Evolutionary conservation across 2,888 invertebrate species (phyloP).

Genomic region (Ganaspis brasiliensis): DNA sequence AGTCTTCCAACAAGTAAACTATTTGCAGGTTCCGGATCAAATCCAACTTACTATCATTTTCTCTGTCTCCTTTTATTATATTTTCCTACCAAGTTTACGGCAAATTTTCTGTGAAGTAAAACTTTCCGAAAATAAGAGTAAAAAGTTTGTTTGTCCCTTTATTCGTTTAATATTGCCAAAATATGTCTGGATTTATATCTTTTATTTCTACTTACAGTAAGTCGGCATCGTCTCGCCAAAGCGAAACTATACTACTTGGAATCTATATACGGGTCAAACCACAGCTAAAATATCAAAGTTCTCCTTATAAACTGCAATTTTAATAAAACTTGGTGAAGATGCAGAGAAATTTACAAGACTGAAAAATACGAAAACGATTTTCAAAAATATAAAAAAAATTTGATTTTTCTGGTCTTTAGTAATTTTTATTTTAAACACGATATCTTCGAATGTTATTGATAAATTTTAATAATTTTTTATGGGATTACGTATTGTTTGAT

Average conservation of each 20-base stretch:
- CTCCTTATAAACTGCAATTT: too few species aligned
- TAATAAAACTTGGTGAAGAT: too few species aligned
- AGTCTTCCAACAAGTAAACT: background rate
- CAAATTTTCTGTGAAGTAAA: background rate
- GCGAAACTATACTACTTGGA: conserved; percentile 26
- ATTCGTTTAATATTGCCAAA: background rate
- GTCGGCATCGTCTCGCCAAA: conserved; percentile 9
- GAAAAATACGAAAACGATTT: too few species aligned
- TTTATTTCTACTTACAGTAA: background rate
- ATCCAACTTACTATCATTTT: background rate
- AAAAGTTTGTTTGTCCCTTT: background rate
- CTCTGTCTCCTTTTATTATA: background rate
- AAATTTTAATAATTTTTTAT: too few species aligned
- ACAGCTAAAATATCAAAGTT: too few species aligned
- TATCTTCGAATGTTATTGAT: too few species aligned
- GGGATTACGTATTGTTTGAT: too few species aligned
- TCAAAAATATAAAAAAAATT: too few species aligned
- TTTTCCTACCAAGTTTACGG: background rate
- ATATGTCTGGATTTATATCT: background rate
- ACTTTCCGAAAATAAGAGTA: background rate
- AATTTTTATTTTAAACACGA: too few species aligned
- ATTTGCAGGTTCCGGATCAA: conserved; percentile 17
- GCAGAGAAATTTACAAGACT: too few species aligned
- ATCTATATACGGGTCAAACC: too few species aligned
- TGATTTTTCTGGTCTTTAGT: too few species aligned